A percentile compares a stretch with the other conserved stretches of the same genome.
These are phyloP conservation scores for Pangasius macronema DNA, from an alignment of 2,797 vertebrate genomes.

Conservation along the genomic window DNA sequence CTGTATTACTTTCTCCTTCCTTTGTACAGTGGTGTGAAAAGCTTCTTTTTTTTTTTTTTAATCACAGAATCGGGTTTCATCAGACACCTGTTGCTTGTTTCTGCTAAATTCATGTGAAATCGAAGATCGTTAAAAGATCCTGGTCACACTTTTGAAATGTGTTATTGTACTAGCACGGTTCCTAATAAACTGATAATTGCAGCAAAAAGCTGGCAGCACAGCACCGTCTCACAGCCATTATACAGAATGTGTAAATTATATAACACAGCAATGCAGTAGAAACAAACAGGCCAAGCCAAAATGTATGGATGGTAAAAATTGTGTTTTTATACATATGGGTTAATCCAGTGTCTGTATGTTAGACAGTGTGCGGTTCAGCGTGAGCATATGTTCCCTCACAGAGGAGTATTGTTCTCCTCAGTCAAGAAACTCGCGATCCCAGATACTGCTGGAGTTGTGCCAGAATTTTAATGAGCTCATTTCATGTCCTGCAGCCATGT, in stretches of 20 bases:
- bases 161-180: not conserved
- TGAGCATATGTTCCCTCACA: constrained; percentile 49
- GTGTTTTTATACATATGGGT: constrained; percentile 12
- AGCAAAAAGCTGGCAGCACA: not conserved
- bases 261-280: not conserved
- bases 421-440: constrained; percentile 36
- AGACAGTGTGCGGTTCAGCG: not conserved
- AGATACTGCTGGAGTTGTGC: constrained; percentile 24
- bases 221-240: not conserved
- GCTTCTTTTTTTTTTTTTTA: no score
- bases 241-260: not conserved
- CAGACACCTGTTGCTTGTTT: not conserved
- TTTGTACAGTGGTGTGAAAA: not conserved
- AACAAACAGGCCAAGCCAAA: not conserved
- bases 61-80: not conserved
- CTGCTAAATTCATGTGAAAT: not conserved
- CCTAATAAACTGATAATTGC: constrained; percentile 23
- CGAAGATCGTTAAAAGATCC: not conserved
- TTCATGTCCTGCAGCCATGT: constrained; percentile 38
- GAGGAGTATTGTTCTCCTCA: constrained; percentile 47
- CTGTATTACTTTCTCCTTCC: not conserved
- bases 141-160: not conserved
- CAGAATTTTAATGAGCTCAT: constrained; percentile 49
- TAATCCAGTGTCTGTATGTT: not conserved
- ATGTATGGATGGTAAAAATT: not conserved